Evolutionary conservation across 2,113 vertebrate genomes (phyloP).

Genomic region (Halcyon malimbica): DNA sequence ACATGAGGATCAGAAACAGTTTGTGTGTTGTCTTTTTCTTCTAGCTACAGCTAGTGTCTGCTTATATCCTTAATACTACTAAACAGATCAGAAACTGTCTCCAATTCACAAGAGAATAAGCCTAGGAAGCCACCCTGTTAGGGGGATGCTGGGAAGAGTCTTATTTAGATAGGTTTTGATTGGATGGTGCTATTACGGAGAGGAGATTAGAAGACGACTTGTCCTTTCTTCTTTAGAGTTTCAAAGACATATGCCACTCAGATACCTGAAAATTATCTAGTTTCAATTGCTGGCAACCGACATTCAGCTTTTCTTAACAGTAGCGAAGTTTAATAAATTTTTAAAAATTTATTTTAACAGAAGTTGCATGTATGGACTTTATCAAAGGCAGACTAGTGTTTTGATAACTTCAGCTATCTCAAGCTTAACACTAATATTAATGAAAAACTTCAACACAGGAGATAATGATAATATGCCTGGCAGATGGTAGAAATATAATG

Average conservation of each 20-base stretch:
- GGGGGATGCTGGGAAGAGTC: neutral
- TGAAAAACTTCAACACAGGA: neutral
- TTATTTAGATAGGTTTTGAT: neutral
- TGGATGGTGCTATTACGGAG: neutral
- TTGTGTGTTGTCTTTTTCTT: too few species aligned
- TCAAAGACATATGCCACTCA: neutral
- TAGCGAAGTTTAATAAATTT: neutral
- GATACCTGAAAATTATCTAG: neutral
- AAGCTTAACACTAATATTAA: neutral
- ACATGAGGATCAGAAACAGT: neutral
- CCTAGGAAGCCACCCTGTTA: neutral
- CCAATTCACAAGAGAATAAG: neutral
- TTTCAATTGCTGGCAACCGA: neutral
- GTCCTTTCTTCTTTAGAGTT: neutral
- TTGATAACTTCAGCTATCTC: neutral
- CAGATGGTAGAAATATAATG: neutral
- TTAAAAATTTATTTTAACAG: neutral
- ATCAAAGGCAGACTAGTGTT: neutral
- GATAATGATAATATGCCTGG: neutral
- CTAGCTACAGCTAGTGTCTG: too few species aligned
- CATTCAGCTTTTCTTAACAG: neutral
- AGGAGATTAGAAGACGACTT: neutral
- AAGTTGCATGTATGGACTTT: neutral
- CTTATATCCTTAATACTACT: neutral
- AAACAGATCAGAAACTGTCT: neutral